These are phyloP conservation scores for Drosophila anceps DNA, from an alignment of 2,888 invertebrate species.

Conservation along the genomic window DNA sequence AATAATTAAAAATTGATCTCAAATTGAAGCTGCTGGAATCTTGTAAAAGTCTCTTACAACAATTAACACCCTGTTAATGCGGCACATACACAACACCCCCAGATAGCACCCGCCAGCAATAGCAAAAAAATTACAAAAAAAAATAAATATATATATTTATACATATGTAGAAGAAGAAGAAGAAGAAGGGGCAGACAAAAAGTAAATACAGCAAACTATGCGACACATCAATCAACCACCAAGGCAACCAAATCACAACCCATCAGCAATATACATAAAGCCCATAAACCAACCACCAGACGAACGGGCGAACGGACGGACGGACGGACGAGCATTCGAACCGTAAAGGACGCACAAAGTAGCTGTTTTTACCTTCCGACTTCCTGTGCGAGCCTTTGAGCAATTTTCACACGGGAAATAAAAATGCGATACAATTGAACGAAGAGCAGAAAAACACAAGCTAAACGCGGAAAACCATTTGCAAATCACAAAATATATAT, in stretches of 20 bases:
- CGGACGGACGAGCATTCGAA: constrained; percentile 14
- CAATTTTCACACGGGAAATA: constrained; percentile 80
- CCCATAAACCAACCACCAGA: constrained; percentile 52
- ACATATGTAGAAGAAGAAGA: too few species aligned
- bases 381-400: constrained; percentile 69
- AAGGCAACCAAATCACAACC: constrained; percentile 71
- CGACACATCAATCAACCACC: constrained; percentile 79
- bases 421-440: constrained; percentile 75
- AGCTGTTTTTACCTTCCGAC: constrained; percentile 45
- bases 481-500: constrained; percentile 65
- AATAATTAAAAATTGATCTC: too few species aligned
- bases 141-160: too few species aligned
- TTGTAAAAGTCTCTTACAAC: constrained; percentile 11
- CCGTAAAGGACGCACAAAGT: constrained; percentile 45
- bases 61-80: constrained; percentile 50
- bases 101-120: constrained; percentile 32
- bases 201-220: constrained; percentile 40
- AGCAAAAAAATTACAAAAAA: background rate
- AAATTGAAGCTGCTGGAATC: too few species aligned
- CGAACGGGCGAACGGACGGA: background rate
- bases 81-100: constrained; percentile 41
- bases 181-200: constrained; percentile 17
- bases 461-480: constrained; percentile 81
- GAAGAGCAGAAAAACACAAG: constrained; percentile 76
- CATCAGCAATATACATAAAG: constrained; percentile 48